Evolutionary conservation across 2,888 invertebrate species (phyloP).

Genomic region (Caenorhabditis afra): DNA sequence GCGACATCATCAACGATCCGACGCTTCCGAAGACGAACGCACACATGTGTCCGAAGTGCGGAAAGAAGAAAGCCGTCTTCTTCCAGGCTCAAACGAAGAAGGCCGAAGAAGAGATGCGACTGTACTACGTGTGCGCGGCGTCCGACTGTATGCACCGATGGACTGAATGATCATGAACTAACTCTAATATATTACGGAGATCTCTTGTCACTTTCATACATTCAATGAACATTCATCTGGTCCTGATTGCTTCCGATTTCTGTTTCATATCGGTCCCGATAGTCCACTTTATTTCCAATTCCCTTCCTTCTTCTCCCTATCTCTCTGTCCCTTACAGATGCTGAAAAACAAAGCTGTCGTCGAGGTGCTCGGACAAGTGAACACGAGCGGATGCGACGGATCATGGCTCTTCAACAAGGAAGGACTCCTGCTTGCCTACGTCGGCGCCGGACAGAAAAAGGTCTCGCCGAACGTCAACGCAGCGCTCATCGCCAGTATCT

Average conservation of each 20-base stretch:
- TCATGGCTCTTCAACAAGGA: constrained; percentile 69
- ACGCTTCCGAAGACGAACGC: constrained; percentile 97
- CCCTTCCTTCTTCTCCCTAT: background rate
- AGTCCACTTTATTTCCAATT: constrained; percentile 7
- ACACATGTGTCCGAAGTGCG: constrained; percentile 97
- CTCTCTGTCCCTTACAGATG: constrained; percentile 47
- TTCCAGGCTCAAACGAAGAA: constrained; percentile 94
- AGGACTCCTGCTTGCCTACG: constrained; percentile 70
- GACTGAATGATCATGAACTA: constrained; percentile 81
- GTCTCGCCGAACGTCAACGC: constrained; percentile 62
- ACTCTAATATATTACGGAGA: background rate
- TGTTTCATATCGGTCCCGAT: background rate
- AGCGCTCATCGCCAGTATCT: constrained; percentile 67
- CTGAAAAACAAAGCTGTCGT: constrained; percentile 69
- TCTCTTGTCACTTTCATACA: background rate
- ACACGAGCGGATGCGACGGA: constrained; percentile 64
- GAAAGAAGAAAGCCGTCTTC: constrained; percentile 95
- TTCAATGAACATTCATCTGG: background rate
- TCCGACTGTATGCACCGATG: constrained; percentile 82
- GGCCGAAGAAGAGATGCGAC: constrained; percentile 87
- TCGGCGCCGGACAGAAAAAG: constrained; percentile 61
- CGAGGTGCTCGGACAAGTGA: constrained; percentile 70
- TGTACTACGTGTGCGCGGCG: constrained; percentile 83
- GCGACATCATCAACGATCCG: constrained; percentile 98
- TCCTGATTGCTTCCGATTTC: background rate